phyloP scores from a whole-genome alignment of 1,140 invertebrate genomes.

The Pseudomyrmex flavicornis region DNA sequence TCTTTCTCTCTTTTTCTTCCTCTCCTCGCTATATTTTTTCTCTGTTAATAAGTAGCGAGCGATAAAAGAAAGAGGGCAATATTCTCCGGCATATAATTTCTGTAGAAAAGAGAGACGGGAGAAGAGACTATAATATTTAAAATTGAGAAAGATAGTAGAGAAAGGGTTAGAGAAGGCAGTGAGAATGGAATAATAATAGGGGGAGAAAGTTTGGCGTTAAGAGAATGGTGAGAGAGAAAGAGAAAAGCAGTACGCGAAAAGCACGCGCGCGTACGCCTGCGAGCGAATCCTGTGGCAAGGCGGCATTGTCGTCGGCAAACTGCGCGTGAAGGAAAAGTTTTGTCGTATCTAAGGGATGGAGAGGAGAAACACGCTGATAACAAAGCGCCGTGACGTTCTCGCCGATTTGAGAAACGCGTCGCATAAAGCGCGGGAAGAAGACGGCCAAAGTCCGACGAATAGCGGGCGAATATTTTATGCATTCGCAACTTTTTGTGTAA shows the following conservation, averaged over 20 bases:
- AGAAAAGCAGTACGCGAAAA: background rate
- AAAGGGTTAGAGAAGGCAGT: background rate
- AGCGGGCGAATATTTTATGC: conserved; percentile 42
- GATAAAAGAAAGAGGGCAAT: conserved; percentile 1
- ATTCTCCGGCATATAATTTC: conserved; percentile 36
- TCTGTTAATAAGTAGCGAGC: background rate
- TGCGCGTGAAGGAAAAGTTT: conserved; percentile 57
- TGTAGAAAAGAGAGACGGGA: background rate
- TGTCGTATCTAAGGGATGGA: background rate
- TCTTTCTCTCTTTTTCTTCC: too few relatives aligned
- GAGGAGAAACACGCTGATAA: conserved; percentile 52
- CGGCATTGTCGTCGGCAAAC: conserved; percentile 56
- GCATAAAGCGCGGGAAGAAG: conserved; percentile 26
- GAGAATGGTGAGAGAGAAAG: background rate
- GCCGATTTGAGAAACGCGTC: conserved; percentile 48
- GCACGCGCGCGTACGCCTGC: conserved; percentile 2
- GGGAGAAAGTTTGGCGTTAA: conserved; percentile 35
- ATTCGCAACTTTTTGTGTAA: conserved; percentile 48
- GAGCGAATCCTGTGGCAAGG: conserved; percentile 26
- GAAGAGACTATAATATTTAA: background rate
- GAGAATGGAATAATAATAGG: background rate
- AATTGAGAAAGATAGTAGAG: background rate
- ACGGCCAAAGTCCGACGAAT: conserved; percentile 23
- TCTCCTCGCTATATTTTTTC: conserved; percentile 22
- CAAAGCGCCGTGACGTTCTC: conserved; percentile 32